A percentile compares a stretch with the other conserved stretches of the same genome.
Conservation (phyloP, 2,888 invertebrate genomes). For the Drosophila histrio region DNA sequence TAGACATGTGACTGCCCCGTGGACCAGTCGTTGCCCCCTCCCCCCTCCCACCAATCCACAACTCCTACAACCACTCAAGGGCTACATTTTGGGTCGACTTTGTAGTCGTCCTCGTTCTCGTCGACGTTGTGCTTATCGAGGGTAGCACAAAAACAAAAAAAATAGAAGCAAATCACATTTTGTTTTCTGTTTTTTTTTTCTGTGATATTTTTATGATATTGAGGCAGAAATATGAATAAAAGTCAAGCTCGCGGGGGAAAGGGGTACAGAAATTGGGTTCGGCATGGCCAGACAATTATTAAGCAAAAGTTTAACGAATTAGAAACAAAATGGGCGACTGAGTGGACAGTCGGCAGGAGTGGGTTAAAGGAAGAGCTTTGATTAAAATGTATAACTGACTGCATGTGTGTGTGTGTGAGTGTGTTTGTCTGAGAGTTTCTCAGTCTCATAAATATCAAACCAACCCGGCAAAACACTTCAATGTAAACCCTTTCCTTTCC, state of each 20-base stretch:
- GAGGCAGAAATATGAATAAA: constrained; percentile 71
- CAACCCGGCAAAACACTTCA: constrained; percentile 29
- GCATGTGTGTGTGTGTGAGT: constrained; percentile 10
- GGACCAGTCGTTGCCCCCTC: constrained; percentile 43
- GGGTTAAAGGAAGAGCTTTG: constrained; percentile 50
- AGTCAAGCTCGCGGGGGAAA: constrained; percentile 57
- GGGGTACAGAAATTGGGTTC: constrained; percentile 51
- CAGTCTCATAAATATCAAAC: constrained; percentile 25
- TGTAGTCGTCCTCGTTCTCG: constrained; percentile 45
- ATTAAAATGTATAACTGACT: constrained; percentile 60
- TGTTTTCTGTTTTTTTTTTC: constrained; percentile 8
- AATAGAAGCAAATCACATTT: constrained; percentile 33
- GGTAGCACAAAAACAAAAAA: constrained; percentile 28
- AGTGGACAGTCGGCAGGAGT: constrained; percentile 24
- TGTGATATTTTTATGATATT: constrained; percentile 51
- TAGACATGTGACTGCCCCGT: constrained; percentile 75
- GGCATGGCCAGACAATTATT: constrained; percentile 78
- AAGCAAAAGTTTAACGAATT: constrained; percentile 80
- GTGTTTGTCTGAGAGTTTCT: constrained; percentile 7
- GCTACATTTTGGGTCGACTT: constrained; percentile 58
- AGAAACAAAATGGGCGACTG: constrained; percentile 66
- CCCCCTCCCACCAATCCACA: background rate
- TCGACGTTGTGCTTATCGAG: constrained; percentile 55
- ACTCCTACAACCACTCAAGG: constrained; percentile 27
- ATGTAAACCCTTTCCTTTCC: constrained; percentile 7